Evolutionary conservation across 2,888 invertebrate genomes (phyloP).

Genomic region (Loripinus fragilis): DNA sequence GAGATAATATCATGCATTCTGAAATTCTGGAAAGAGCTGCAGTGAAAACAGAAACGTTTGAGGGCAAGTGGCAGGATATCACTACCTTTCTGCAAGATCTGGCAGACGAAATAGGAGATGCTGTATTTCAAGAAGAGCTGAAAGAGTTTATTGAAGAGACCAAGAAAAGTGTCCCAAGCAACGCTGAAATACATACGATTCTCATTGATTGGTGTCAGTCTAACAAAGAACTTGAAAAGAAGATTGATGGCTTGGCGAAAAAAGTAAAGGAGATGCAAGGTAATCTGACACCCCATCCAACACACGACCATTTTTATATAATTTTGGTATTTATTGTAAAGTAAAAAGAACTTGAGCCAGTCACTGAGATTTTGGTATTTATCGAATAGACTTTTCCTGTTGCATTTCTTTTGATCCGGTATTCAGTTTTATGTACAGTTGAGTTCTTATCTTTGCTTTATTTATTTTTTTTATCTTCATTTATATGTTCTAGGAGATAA

Average conservation of each 20-base stretch:
- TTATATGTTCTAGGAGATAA: no score
- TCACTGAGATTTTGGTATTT: no score
- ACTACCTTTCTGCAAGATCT: neutral
- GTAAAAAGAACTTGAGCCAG: no score
- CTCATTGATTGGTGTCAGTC: neutral
- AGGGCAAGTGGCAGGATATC: neutral
- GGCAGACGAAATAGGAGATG: neutral
- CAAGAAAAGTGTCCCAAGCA: neutral
- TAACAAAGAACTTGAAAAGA: neutral
- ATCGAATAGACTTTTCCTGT: no score
- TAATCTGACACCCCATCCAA: no score
- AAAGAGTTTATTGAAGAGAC: neutral
- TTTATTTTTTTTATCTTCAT: no score
- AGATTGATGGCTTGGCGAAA: neutral
- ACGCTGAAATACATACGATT: neutral
- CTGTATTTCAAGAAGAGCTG: neutral
- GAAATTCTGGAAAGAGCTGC: neutral
- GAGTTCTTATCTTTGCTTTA: no score
- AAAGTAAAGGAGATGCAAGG: neutral
- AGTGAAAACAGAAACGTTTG: neutral
- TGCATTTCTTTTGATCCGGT: no score
- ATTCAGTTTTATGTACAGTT: no score
- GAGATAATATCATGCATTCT: conserved; percentile 4
- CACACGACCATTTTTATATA: no score
- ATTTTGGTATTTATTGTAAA: no score